Evolutionary conservation across 2,888 invertebrate species (phyloP).

Genomic region (Brenthis daphne): DNA sequence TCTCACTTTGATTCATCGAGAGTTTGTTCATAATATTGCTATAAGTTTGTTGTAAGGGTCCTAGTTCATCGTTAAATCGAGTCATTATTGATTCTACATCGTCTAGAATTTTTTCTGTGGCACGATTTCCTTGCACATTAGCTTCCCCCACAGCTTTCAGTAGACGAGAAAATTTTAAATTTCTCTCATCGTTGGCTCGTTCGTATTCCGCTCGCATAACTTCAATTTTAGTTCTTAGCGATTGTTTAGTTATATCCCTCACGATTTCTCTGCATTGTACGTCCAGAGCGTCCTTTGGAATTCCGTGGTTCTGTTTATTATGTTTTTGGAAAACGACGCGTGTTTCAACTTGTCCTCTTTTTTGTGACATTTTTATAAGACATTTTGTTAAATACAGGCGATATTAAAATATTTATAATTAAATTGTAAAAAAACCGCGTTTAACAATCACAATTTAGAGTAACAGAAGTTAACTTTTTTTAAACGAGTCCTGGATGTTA

Average conservation of each 20-base stretch:
- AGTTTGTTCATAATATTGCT: conserved; percentile 38
- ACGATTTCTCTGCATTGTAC: conserved; percentile 24
- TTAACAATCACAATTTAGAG: too few relatives aligned
- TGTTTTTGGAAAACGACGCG: conserved; percentile 30
- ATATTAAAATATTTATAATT: too few relatives aligned
- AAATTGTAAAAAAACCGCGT: too few relatives aligned
- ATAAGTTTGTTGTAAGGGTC: conserved; percentile 32
- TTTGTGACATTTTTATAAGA: neutral
- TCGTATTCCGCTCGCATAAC: conserved; percentile 34
- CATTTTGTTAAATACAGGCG: too few relatives aligned
- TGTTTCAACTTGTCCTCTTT: conserved; percentile 12
- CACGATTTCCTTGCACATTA: conserved; percentile 42
- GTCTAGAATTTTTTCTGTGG: conserved; percentile 50
- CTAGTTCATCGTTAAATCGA: conserved; percentile 44
- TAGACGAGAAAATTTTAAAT: conserved; percentile 35
- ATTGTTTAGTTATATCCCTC: conserved; percentile 34
- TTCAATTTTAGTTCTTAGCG: conserved; percentile 37
- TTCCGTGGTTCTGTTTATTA: conserved; percentile 11
- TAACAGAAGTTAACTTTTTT: too few relatives aligned
- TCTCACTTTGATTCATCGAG: too few relatives aligned
- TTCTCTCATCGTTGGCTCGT: conserved; percentile 30
- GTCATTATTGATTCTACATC: conserved; percentile 49
- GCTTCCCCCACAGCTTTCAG: conserved; percentile 40
- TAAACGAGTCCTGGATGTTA: too few relatives aligned
- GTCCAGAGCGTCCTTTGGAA: conserved; percentile 14